Evolutionary conservation across 2,888 invertebrate genomes (phyloP).

Genomic region (Drosophila anceps): DNA sequence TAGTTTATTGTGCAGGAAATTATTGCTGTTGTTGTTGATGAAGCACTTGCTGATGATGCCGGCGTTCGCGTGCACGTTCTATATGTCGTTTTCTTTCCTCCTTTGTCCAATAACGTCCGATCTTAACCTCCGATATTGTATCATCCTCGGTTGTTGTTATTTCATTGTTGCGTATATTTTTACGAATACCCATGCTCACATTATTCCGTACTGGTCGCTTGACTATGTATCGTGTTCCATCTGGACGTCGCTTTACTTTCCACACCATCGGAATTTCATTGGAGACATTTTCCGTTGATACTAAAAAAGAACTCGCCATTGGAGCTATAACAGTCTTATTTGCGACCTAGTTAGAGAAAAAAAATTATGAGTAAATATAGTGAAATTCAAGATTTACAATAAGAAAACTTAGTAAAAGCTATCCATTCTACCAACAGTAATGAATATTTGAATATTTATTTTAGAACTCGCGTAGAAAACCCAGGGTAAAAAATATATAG

Average conservation of each 20-base stretch:
- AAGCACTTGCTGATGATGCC: constrained; percentile 81
- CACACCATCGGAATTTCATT: constrained; percentile 87
- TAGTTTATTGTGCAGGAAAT: constrained; percentile 25
- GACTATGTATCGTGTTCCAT: constrained; percentile 92
- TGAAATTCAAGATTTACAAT: background rate
- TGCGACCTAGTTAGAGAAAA: constrained; percentile 49
- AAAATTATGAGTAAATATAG: background rate
- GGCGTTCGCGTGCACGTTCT: constrained; percentile 89
- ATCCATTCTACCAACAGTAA: no score
- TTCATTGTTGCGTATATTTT: constrained; percentile 81
- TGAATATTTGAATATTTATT: no score
- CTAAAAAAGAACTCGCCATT: constrained; percentile 50
- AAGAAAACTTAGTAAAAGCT: background rate
- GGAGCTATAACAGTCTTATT: constrained; percentile 43
- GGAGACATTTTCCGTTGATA: constrained; percentile 30
- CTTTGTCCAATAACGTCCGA: constrained; percentile 91
- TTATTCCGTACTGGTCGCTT: constrained; percentile 89
- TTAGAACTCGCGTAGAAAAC: no score
- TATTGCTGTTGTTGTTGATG: constrained; percentile 33
- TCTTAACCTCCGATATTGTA: constrained; percentile 91
- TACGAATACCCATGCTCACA: constrained; percentile 89
- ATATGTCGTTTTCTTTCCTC: constrained; percentile 91
- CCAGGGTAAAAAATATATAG: no score
- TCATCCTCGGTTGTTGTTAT: constrained; percentile 92
- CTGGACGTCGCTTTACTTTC: constrained; percentile 92